Percentiles rank a stretch among this genome's conserved stretches.
These are phyloP conservation scores for Thymallus thymallus DNA, from an alignment of 2,113 vertebrate species.

Conservation along the genomic window DNA sequence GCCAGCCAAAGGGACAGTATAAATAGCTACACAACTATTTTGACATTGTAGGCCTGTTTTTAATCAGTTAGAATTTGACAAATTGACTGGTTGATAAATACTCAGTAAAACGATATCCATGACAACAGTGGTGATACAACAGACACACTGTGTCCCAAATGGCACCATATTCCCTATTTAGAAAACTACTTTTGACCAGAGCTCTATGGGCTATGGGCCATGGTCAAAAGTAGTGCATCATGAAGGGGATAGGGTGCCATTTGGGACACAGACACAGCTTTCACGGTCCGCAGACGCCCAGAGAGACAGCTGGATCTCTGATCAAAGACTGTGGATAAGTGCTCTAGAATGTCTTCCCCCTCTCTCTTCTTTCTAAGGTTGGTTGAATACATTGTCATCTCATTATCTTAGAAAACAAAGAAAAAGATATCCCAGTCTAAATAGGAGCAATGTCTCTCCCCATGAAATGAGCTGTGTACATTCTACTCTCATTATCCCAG, in stretches of 20 bases:
- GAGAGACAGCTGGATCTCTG: constrained; percentile 66
- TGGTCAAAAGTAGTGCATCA: too few relatives aligned
- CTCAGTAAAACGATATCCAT: constrained; percentile 20
- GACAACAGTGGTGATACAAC: constrained; percentile 45
- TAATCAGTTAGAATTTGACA: background rate
- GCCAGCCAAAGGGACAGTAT: too few relatives aligned
- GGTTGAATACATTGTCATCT: constrained; percentile 75
- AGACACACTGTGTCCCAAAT: constrained; percentile 22
- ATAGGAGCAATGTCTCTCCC: constrained; percentile 67
- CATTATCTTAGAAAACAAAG: constrained; percentile 72
- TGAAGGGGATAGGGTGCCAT: too few relatives aligned
- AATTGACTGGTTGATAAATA: constrained; percentile 18
- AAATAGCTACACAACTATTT: too few relatives aligned
- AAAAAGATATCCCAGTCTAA: constrained; percentile 9
- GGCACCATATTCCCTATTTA: background rate
- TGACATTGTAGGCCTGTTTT: background rate
- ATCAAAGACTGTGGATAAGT: constrained; percentile 70
- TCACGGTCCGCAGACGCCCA: constrained; percentile 54
- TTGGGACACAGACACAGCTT: constrained; percentile 17
- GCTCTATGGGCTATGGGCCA: too few relatives aligned
- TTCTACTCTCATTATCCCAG: constrained; percentile 65
- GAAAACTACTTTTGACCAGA: too few relatives aligned
- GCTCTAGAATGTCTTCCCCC: constrained; percentile 46
- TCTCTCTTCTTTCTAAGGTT: constrained; percentile 64
- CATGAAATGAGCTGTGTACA: constrained; percentile 61